A percentile compares a stretch with the other conserved stretches of the same genome.
These are phyloP conservation scores for Aplysina aerophoba DNA, from an alignment of 37 sponge, comb jelly and placozoan genomes.

Conservation along the genomic window DNA sequence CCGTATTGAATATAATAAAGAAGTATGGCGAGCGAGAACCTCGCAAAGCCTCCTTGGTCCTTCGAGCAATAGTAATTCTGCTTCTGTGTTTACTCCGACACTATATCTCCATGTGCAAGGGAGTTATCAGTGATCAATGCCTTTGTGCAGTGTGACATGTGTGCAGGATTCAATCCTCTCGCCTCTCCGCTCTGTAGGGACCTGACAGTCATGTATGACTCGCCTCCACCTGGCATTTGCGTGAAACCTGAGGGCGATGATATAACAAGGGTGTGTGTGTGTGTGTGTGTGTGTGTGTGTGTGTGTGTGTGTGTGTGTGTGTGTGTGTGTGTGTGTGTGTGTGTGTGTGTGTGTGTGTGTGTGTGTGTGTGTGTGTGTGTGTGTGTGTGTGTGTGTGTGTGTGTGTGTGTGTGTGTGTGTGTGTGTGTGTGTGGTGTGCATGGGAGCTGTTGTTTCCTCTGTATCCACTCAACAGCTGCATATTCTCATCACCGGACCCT, in stretches of 20 bases:
- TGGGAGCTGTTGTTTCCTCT: not conserved
- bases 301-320: conserved; percentile 21
- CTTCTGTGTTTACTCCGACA: too few relatives aligned
- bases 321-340: conserved; percentile 21
- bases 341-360: conserved; percentile 31
- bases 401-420: not conserved
- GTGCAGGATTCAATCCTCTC: not conserved
- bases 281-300: conserved; percentile 5
- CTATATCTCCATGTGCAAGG: too few relatives aligned
- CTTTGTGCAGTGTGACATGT: not conserved
- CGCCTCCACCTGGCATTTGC: conserved; percentile 87
- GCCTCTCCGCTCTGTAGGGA: conserved; percentile 62
- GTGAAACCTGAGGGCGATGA: conserved; percentile 79
- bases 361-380: conserved; percentile 33
- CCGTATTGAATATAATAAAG: too few relatives aligned
- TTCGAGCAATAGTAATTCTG: too few relatives aligned
- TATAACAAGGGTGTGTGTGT: conserved; percentile 62
- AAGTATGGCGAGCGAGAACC: too few relatives aligned
- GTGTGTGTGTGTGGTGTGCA: not conserved
- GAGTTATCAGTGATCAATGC: not conserved
- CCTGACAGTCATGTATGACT: conserved; percentile 53
- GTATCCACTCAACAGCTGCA: conserved; percentile 53
- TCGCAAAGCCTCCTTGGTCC: too few relatives aligned
- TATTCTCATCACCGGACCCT: conserved; percentile 82
- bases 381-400: conserved; percentile 7